Conservation (phyloP, 2,113 vertebrate species). For the Chascanopsetta lugubris region DNA sequence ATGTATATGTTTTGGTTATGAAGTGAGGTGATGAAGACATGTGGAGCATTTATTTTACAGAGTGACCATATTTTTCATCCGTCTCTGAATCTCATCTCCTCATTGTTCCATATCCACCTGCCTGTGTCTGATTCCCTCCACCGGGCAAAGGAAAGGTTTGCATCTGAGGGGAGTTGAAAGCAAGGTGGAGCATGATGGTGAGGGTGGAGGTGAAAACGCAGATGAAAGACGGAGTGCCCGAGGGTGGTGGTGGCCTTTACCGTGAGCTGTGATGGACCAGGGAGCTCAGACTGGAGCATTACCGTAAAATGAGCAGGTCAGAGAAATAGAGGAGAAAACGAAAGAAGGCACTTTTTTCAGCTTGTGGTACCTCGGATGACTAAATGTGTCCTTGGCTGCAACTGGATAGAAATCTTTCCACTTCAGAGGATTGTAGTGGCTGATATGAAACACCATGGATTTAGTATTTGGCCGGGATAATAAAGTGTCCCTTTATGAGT, state of each 20-base stretch:
- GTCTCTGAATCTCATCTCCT: background rate
- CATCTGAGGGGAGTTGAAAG: background rate
- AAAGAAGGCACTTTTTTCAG: background rate
- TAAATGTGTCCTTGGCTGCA: background rate
- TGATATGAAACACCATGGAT: too few species aligned
- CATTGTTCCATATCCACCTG: background rate
- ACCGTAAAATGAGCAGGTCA: conserved; percentile 22
- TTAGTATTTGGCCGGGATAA: background rate
- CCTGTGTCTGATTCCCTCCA: background rate
- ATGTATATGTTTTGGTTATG: too few species aligned
- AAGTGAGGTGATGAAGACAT: too few species aligned
- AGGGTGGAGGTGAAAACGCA: conserved; percentile 27
- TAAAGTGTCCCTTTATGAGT: background rate
- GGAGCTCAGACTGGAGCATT: conserved; percentile 9
- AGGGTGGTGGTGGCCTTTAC: conserved; percentile 56
- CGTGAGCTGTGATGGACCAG: background rate
- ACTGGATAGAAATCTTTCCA: background rate
- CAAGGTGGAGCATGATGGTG: conserved; percentile 12
- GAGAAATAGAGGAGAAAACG: background rate
- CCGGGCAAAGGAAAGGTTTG: background rate
- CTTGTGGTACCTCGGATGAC: background rate
- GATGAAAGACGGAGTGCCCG: conserved; percentile 38
- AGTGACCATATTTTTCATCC: too few species aligned
- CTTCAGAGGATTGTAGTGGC: too few species aligned
- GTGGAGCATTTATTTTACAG: too few species aligned